Base-by-base conservation (phyloP, 2,797 vertebrate species). In the Halcyon leucocephala region DNA sequence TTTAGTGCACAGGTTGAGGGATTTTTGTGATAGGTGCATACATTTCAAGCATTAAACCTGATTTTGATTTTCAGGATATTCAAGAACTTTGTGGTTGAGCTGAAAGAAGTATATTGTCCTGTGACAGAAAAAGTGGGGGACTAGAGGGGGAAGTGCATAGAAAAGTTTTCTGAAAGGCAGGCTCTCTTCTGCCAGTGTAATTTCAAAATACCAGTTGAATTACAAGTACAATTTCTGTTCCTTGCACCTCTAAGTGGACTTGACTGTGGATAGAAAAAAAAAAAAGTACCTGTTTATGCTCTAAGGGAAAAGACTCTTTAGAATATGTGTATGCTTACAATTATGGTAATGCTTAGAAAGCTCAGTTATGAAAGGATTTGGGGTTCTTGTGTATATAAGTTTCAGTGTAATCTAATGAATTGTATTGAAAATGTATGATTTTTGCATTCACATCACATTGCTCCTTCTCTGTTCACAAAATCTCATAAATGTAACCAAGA, bases 331-430 rank as follows among this genome's bases (percentile, higher is more conserved):
- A 95, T 80, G 86, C 86, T 92, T 94, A 95, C 78, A 92, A 85
- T 93, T 95, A 89, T 44, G 48, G 52, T 54, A 89, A 94, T 93
- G 55, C 52, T 92, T 89, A 77, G 78, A 82, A 85, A 89, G 26
- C 33, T 67, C 64, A 85, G 67, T 80, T 82, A 88, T 58, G 57
- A 93, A 88, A 82, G 28, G 70, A 44, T 70, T 95, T 72, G 33
- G 12, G 6, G 1, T 1, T 6, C 21, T 90, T 95, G 71, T 82
- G 24, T 78, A 80, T 60, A 78, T 85, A 95, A 95, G 74, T 97
- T 97, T 92, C 93, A 96, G 89, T 13, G 58, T 78, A 97, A 96
- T 96, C 96, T 91, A 97, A 96, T 94, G 81, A 97, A 97, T 95
- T 95, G 77, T 93, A 97, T 80, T 97, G 93, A 96, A 97, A 97